Evolutionary conservation across 2,888 invertebrate genomes (phyloP).

Genomic region (Cheilosia pagana): DNA sequence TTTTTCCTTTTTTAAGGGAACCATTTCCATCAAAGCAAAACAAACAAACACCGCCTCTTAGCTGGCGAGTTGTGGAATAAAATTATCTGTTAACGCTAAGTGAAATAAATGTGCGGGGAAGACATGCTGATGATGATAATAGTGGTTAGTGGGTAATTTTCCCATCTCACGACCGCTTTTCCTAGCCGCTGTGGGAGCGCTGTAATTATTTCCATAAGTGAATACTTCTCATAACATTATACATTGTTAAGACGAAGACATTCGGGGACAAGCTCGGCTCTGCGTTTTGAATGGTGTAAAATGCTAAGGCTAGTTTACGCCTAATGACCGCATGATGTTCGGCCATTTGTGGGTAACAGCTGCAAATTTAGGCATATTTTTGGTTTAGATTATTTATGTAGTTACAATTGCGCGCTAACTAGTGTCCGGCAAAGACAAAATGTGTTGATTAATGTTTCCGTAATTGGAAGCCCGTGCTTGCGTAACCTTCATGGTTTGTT

Average conservation of each 20-base stretch:
- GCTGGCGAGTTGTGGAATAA: slow-evolving; percentile 14
- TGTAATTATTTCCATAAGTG: slow-evolving; percentile 46
- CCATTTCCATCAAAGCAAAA: neutral
- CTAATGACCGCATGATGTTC: slow-evolving; percentile 43
- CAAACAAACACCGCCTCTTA: neutral
- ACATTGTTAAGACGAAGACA: slow-evolving; percentile 30
- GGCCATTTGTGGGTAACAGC: slow-evolving; percentile 28
- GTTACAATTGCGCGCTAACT: slow-evolving; percentile 24
- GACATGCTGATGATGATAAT: slow-evolving; percentile 52
- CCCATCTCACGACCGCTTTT: slow-evolving; percentile 70
- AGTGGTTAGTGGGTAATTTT: slow-evolving; percentile 56
- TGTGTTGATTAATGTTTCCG: slow-evolving; percentile 53
- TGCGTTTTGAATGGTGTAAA: neutral
- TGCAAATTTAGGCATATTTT: slow-evolving; percentile 20
- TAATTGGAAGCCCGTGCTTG: slow-evolving; percentile 23
- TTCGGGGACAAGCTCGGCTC: slow-evolving; percentile 12
- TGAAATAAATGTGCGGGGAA: slow-evolving; percentile 41
- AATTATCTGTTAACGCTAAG: slow-evolving; percentile 39
- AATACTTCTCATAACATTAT: slow-evolving; percentile 7
- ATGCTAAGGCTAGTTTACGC: slow-evolving; percentile 27
- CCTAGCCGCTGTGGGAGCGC: slow-evolving; percentile 25
- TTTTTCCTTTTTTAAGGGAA: slow-evolving; percentile 1
- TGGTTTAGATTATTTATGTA: neutral
- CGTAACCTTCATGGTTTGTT: slow-evolving; percentile 64
- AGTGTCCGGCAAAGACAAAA: slow-evolving; percentile 13